Base-by-base conservation (phyloP, 2,888 invertebrate genomes). In the Eucera pruinosa region DNA sequence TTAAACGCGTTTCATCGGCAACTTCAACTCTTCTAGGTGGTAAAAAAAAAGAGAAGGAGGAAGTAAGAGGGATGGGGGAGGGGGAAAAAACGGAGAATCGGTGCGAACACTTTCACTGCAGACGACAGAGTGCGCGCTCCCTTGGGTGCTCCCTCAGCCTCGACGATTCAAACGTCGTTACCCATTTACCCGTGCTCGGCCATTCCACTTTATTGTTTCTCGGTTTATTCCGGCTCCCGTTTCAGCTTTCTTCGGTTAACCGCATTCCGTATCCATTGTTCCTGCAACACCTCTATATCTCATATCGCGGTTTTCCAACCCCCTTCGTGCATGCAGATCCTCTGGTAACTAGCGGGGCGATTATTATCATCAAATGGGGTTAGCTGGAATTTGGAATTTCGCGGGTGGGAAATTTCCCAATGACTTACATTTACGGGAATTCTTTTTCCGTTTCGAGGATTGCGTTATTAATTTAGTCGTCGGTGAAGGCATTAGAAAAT, bases 231-330 rank as follows among this genome's bases (percentile, higher is more conserved):
- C 68, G 70, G 75, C 48, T 70, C 54, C 58, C 69, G 75, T 78
- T 80, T 80, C 82, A 83, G 83, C 80, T 83, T 84, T 75, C 83
- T 84, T 84, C 82, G 77, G 83, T 82, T 85, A 84, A 84, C 82
- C 82, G 54, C 72, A 64, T 80, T 75, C 70, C 77, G 60, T 66
- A 57, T 62, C 77, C 68, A 75, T 85, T 75, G 85, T 81, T 67
- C 70, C 41, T 52, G 74, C 64, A 39, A 79, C 67, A 69, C 79
- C 70, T 76, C 73, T 48, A 64, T 68, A 55, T 45, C 76, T 80
- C 73, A 65, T 67, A 76, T 64, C 83, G 83, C 39, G 66, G 78
- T 67, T 81, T 85, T 41, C 61, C 62, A 30, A 33, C 50, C 47
- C 76, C 18, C 36, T 18, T 11, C 13, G 13, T 52, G 18, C 30